Conservation (phyloP, 1,140 invertebrate genomes). For the Watersipora subatra region DNA sequence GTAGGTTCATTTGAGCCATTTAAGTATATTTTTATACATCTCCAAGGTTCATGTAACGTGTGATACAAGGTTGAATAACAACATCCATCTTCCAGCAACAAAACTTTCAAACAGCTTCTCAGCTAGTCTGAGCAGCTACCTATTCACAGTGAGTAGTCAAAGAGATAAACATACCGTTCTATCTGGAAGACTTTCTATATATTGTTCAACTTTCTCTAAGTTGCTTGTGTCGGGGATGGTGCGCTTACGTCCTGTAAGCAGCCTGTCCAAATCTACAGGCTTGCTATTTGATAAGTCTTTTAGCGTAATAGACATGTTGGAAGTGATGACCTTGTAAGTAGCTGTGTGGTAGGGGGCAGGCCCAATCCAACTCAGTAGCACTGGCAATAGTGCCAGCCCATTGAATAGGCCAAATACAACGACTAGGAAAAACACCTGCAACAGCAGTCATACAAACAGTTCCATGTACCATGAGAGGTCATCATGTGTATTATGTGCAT, state of each 20-base stretch:
- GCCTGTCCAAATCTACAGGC: background rate
- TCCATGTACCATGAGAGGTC: too few relatives aligned
- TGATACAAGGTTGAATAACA: too few relatives aligned
- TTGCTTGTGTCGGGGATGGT: background rate
- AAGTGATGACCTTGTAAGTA: background rate
- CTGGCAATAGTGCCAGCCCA: slow-evolving; percentile 46
- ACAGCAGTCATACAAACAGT: background rate
- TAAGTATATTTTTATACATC: too few relatives aligned
- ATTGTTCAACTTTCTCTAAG: background rate
- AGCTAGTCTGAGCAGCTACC: too few relatives aligned
- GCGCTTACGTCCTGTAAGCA: background rate
- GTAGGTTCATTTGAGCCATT: too few relatives aligned
- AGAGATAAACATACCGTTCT: background rate
- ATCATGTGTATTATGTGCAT: too few relatives aligned
- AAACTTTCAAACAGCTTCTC: too few relatives aligned
- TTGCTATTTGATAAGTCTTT: background rate
- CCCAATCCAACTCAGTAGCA: slow-evolving; percentile 45
- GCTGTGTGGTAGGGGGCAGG: slow-evolving; percentile 30
- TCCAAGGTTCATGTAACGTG: too few relatives aligned
- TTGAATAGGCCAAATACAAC: slow-evolving; percentile 49
- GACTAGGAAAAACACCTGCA: slow-evolving; percentile 45
- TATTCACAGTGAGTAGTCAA: too few relatives aligned
- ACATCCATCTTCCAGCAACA: too few relatives aligned
- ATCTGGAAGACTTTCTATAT: background rate
- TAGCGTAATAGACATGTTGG: background rate